Percentiles rank a stretch among this genome's conserved stretches.
Evolutionary conservation across 2,888 invertebrate species (phyloP).

Genomic region (Palloptera scutellata): DNA sequence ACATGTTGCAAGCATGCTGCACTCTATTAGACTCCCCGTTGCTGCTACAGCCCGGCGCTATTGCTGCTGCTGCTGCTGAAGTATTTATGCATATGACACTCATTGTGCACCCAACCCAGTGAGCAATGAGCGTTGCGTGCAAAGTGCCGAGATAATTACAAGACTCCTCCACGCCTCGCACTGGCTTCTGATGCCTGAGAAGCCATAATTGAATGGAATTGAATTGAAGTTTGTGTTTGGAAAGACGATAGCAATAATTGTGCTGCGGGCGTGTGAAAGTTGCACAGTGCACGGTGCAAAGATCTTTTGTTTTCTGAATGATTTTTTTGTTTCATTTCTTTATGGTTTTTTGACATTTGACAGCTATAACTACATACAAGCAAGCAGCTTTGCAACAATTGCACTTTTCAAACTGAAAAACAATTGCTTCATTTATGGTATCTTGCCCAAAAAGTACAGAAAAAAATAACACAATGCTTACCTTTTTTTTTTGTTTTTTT

Average conservation of each 20-base stretch:
- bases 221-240: background rate
- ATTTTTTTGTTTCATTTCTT: background rate
- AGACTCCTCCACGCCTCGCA: background rate
- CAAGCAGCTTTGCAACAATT: background rate
- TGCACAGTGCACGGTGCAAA: slow-evolving; percentile 9
- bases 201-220: background rate
- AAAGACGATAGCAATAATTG: background rate
- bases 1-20: slow-evolving; percentile 2
- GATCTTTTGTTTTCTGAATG: background rate
- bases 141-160: background rate
- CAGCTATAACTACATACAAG: background rate
- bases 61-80: background rate
- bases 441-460: background rate
- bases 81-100: background rate
- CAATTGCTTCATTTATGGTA: background rate
- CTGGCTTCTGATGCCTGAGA: background rate
- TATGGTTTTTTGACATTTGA: slow-evolving; percentile 1
- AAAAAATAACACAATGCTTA: background rate
- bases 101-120: background rate
- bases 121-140: background rate
- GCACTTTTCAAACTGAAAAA: background rate
- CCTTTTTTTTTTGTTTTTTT: background rate
- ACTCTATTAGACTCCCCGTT: slow-evolving; percentile 15
- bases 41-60: background rate
- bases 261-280: slow-evolving; percentile 12